phyloP scores from a whole-genome alignment of 1,140 invertebrate species.

The Potamilus streckersoni region DNA sequence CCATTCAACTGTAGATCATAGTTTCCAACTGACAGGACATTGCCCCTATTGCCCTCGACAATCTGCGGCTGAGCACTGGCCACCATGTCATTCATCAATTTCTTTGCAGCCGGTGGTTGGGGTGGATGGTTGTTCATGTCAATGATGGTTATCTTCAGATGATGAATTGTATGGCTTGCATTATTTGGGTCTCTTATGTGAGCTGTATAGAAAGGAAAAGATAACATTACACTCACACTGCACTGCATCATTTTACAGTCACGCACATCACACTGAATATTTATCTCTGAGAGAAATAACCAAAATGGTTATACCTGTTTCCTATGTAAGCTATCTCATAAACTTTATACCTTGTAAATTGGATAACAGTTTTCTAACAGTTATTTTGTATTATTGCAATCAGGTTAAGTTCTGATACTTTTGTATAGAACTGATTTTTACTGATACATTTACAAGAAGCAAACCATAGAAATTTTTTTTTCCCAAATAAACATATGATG shows the following conservation, averaged over 20 bases:
- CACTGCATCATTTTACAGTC: not conserved
- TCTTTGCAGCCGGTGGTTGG: constrained; percentile 84
- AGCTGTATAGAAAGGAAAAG: constrained; percentile 56
- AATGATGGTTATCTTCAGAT: constrained; percentile 83
- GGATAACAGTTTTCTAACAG: not conserved
- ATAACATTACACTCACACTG: not conserved
- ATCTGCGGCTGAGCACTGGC: constrained; percentile 76
- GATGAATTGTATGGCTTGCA: constrained; percentile 77
- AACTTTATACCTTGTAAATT: not conserved
- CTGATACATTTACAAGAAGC: no score
- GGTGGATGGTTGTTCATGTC: constrained; percentile 85
- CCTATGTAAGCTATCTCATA: no score
- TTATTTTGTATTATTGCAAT: not conserved
- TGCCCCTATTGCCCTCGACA: constrained; percentile 61
- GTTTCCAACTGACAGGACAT: constrained; percentile 59
- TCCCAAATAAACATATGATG: no score
- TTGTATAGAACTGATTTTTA: not conserved
- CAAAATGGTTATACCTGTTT: not conserved
- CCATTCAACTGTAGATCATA: constrained; percentile 63
- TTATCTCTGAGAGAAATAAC: constrained; percentile 1
- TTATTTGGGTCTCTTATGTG: constrained; percentile 87
- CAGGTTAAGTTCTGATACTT: not conserved
- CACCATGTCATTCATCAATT: constrained; percentile 89
- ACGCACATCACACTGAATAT: not conserved
- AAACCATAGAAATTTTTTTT: no score